These are phyloP conservation scores for Aleiodes sp. DNA, from an alignment of 1,140 invertebrate species.

Conservation along the genomic window DNA sequence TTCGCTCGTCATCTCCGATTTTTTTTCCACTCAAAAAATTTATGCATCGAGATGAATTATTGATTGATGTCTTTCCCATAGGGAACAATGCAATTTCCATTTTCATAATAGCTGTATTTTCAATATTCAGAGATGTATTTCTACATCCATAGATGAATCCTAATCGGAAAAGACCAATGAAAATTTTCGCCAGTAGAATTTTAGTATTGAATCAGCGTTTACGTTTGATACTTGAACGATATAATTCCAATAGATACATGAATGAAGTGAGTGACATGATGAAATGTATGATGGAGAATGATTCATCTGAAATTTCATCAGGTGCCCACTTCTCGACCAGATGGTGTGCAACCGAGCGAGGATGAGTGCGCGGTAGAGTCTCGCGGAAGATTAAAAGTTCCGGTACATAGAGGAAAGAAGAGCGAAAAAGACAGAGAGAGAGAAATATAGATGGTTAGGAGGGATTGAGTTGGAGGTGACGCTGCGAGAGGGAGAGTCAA, in stretches of 20 bases:
- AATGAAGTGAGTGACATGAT: neutral
- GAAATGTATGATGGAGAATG: neutral
- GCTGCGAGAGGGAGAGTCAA: conserved; percentile 26
- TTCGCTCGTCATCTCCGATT: neutral
- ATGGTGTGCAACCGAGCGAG: neutral
- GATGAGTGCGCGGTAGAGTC: neutral
- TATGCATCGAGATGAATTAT: neutral
- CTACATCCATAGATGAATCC: no score
- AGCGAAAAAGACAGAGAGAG: neutral
- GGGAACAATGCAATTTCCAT: no score
- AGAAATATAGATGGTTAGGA: neutral
- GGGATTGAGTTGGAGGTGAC: conserved; percentile 13
- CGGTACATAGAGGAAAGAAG: conserved; percentile 18
- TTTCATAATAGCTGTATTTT: no score
- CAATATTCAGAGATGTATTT: no score
- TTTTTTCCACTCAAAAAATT: neutral
- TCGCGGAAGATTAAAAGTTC: conserved; percentile 31
- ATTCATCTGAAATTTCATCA: neutral
- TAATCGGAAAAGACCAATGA: no score
- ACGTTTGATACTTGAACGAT: no score
- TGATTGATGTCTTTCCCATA: neutral
- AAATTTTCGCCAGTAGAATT: no score
- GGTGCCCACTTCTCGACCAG: neutral
- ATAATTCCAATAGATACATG: neutral
- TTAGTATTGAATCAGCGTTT: no score